These are phyloP conservation scores for Hypercompe scribonia DNA, from an alignment of 2,888 invertebrate species.

Conservation along the genomic window DNA sequence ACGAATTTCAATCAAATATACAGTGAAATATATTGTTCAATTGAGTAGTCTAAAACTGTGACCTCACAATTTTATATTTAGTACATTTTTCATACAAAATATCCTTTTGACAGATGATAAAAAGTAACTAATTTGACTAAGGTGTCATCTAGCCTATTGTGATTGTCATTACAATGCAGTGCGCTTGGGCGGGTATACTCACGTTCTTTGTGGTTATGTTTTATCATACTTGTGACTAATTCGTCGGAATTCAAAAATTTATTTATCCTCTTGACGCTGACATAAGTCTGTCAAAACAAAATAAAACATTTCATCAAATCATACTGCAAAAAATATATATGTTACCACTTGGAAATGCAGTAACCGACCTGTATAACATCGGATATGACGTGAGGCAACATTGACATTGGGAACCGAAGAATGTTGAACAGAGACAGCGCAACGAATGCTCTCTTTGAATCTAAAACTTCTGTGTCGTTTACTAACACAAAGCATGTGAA, in stretches of 20 bases:
- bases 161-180: background rate
- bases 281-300: constrained; percentile 89
- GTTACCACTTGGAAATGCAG: background rate
- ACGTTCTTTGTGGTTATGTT: constrained; percentile 92
- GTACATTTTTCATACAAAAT: no score
- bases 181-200: constrained; percentile 66
- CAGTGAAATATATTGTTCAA: no score
- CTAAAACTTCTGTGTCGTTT: constrained; percentile 93
- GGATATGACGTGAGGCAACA: constrained; percentile 98
- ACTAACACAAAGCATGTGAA: constrained; percentile 96
- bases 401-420: constrained; percentile 97
- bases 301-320: background rate
- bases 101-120: no score
- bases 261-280: constrained; percentile 96
- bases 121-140: no score
- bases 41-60: no score
- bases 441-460: constrained; percentile 97
- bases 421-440: constrained; percentile 99
- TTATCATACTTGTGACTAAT: constrained; percentile 91
- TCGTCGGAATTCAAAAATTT: constrained; percentile 97
- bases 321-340: constrained; percentile 18
- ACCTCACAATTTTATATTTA: no score
- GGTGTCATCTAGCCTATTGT: no score
- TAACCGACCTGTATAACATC: constrained; percentile 95
- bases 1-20: no score